Conservation (phyloP, 2,113 vertebrate species). For the Rafetus swinhoei region DNA sequence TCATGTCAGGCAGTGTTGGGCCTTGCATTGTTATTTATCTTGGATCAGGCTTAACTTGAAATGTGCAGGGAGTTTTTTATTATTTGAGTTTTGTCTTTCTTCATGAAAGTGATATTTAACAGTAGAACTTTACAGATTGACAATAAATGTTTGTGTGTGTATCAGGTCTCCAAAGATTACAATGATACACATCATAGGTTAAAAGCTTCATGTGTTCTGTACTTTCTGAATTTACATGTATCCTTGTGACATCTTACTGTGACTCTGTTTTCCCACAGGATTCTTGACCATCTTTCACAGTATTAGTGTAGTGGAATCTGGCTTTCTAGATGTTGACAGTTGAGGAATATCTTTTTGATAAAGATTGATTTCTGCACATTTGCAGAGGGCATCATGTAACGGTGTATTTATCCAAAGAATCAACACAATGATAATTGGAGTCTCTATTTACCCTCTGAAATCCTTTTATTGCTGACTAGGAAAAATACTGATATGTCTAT, state of each 20-base stretch:
- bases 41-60: not conserved
- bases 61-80: not conserved
- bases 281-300: not conserved
- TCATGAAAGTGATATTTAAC: not conserved
- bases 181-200: not conserved
- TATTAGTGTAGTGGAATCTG: not conserved
- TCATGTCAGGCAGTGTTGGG: not conserved
- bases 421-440: not conserved
- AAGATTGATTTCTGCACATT: not conserved
- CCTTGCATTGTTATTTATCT: not conserved
- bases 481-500: not conserved
- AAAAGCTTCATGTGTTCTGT: not conserved
- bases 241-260: not conserved
- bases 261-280: accelerated
- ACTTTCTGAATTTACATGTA: not conserved
- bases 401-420: not conserved
- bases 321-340: not conserved
- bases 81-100: not conserved
- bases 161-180: not conserved
- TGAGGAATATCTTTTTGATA: not conserved
- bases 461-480: not conserved
- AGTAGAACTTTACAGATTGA: not conserved
- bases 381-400: not conserved
- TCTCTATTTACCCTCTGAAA: not conserved
- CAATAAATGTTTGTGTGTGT: not conserved